Conservation (phyloP, 2,797 vertebrate genomes). For the Buphagus erythrorhynchus region DNA sequence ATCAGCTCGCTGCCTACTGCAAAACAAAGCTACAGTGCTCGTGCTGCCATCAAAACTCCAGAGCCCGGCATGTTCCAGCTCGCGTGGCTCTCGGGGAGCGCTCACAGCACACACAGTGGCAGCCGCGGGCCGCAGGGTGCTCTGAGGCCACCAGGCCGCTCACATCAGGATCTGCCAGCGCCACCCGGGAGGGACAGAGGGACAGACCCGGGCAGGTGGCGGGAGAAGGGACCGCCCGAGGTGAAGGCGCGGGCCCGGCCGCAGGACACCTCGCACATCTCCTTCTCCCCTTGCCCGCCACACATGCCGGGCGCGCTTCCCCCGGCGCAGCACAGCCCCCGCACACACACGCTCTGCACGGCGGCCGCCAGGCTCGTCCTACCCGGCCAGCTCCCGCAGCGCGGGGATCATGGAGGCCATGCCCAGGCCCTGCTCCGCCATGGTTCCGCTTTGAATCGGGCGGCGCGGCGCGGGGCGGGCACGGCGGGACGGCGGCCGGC, state of each 20-base stretch:
- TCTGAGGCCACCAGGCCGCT: not conserved
- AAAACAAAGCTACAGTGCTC: not conserved
- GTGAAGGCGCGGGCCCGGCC: not conserved
- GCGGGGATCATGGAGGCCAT: conserved; percentile 98
- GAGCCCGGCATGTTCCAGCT: rapidly evolving
- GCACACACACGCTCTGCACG: not conserved
- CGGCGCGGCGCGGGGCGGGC: not conserved
- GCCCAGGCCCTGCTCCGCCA: conserved; percentile 89
- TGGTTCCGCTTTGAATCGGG: conserved; percentile 44
- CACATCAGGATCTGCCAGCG: too few species aligned
- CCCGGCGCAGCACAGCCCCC: not conserved
- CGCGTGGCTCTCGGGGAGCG: rapidly evolving
- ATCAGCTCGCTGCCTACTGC: not conserved
- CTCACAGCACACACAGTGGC: not conserved
- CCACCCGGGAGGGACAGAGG: not conserved
- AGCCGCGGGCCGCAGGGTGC: not conserved
- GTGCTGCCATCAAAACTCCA: too few species aligned
- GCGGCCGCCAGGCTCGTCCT: not conserved
- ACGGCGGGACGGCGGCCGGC: not conserved
- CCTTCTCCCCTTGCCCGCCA: too few species aligned
- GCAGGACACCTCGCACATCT: rapidly evolving
- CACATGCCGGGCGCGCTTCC: rapidly evolving
- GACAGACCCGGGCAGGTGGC: rapidly evolving
- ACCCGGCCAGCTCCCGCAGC: conserved; percentile 92
- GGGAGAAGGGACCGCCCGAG: rapidly evolving